Base-by-base conservation (phyloP, 30 jellyfish, hydroid and myxozoan genomes). In the Hydractinia echinata region DNA sequence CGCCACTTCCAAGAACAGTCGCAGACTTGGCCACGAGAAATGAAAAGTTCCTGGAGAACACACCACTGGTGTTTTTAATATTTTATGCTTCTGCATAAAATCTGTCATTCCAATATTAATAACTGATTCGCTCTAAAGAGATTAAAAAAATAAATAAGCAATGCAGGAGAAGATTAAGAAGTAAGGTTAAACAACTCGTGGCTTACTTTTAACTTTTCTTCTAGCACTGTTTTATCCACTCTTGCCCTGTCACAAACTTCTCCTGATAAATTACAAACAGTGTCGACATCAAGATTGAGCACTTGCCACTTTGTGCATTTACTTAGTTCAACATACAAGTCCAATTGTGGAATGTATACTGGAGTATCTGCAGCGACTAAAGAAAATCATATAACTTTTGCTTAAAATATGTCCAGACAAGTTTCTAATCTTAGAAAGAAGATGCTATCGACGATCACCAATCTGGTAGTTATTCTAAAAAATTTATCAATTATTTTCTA, bases 21-120 rank as follows among this genome's bases (percentile, higher is more conserved):
- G 89, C 88, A 30, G 94, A 87, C 54, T 85, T 6, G 94, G 89
- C 83, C 79, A 85, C 7, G 94, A 85, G 79, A 76, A 85, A 85
- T 85, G 94, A 60, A 72, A 55, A 10, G 94, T 85, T n/a, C 83
- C 94, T 9, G 94, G 94, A 16, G 82, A 66, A 10, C 77, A 60
- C 20, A 85, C 15, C 10, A 77, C 94, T 14, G 94, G 94, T 30
- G 83, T 20, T 30, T 30, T 30, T 18, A 53, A 53, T 10, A 85
- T 49, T 76, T 77, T 30, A 51, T 85, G 71, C 14, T n/a, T 6
- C 19, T 39, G 55, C 79, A 85, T 51, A 70, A 85, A 85, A 18
- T 77, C 77, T 15, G 51, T 51, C 73, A 77, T 15, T 4, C 94
- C 94, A 66, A 85, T 72, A 16, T 56, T 21, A 7, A 72, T 61